phyloP scores from a whole-genome alignment of 2,888 invertebrate genomes.

The Serripes groenlandicus region DNA sequence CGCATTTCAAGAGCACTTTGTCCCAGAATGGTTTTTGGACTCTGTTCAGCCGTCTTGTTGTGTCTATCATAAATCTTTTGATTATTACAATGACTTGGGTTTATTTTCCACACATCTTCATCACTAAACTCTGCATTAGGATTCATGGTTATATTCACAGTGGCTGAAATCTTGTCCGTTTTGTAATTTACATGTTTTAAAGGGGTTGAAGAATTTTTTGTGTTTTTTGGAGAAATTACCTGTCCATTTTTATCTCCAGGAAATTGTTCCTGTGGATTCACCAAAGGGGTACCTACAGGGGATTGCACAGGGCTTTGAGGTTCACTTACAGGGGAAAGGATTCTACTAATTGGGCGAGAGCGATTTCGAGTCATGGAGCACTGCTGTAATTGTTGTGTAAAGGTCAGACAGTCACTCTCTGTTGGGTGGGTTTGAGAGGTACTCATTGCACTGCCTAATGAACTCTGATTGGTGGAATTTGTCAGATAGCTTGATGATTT shows the following conservation, averaged over 20 bases:
- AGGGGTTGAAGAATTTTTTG: constrained; percentile 61
- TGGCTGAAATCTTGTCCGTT: constrained; percentile 78
- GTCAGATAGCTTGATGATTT: constrained; percentile 92
- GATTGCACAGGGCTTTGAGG: constrained; percentile 93
- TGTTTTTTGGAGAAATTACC: constrained; percentile 10
- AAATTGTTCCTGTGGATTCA: constrained; percentile 22
- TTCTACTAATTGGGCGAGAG: constrained; percentile 89
- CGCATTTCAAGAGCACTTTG: constrained; percentile 78
- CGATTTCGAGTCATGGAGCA: constrained; percentile 90
- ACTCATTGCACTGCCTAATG: constrained; percentile 65
- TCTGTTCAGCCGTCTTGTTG: constrained; percentile 69
- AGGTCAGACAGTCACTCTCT: constrained; percentile 89
- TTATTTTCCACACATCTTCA: constrained; percentile 84
- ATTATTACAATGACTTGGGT: constrained; percentile 76
- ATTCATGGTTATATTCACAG: constrained; percentile 82
- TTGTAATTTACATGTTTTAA: constrained; percentile 74
- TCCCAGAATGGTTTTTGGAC: constrained; percentile 76
- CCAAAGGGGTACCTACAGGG: constrained; percentile 91
- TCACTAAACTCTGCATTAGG: constrained; percentile 82
- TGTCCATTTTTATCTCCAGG: constrained; percentile 18
- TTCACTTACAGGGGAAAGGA: constrained; percentile 89
- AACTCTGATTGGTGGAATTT: constrained; percentile 87
- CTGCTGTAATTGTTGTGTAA: constrained; percentile 96
- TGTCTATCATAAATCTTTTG: constrained; percentile 70
- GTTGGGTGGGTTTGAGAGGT: constrained; percentile 53